A percentile compares a stretch with the other conserved stretches of the same genome.
Evolutionary conservation across 2,113 vertebrate species (phyloP).

Genomic region (Sorex fumeus): DNA sequence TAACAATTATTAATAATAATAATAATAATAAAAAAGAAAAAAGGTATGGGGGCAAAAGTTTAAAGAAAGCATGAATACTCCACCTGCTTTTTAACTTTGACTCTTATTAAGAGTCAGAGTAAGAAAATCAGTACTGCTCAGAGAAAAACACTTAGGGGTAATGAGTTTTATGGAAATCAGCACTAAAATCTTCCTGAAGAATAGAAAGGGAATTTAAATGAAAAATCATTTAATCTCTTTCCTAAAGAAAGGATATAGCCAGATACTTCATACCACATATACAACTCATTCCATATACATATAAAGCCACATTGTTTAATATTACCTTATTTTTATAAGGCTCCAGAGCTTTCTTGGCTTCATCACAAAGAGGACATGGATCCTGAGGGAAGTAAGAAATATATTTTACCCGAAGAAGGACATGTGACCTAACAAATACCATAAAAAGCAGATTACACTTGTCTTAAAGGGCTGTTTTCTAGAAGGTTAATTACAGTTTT

Average conservation of each 20-base stretch:
- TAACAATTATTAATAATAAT: too few relatives aligned
- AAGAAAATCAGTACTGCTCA: conserved; percentile 73
- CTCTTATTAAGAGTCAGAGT: conserved; percentile 61
- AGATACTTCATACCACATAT: conserved; percentile 47
- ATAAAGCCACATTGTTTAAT: conserved; percentile 60
- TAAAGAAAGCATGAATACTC: conserved; percentile 26
- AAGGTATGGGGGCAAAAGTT: conserved; percentile 51
- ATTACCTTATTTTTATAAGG: conserved; percentile 91
- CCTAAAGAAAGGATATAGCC: conserved; percentile 69
- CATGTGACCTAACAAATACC: conserved; percentile 17
- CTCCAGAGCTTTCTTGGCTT: conserved; percentile 92
- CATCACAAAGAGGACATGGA: conserved; percentile 92
- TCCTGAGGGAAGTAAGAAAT: conserved; percentile 86
- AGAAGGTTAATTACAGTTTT: conserved; percentile 42
- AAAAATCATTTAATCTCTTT: conserved; percentile 76
- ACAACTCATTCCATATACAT: conserved; percentile 7
- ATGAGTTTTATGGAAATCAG: conserved; percentile 85
- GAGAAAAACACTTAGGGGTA: conserved; percentile 75
- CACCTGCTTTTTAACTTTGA: conserved; percentile 65
- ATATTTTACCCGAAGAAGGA: conserved; percentile 58
- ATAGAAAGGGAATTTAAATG: conserved; percentile 68
- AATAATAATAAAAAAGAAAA: too few relatives aligned
- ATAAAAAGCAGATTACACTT: background rate
- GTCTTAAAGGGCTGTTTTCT: conserved; percentile 23
- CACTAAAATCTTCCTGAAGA: conserved; percentile 76